A percentile compares a stretch with the other conserved stretches of the same genome.
These are phyloP conservation scores for Beaufortia kweichowensis DNA, from an alignment of 2,113 vertebrate genomes.

Conservation along the genomic window DNA sequence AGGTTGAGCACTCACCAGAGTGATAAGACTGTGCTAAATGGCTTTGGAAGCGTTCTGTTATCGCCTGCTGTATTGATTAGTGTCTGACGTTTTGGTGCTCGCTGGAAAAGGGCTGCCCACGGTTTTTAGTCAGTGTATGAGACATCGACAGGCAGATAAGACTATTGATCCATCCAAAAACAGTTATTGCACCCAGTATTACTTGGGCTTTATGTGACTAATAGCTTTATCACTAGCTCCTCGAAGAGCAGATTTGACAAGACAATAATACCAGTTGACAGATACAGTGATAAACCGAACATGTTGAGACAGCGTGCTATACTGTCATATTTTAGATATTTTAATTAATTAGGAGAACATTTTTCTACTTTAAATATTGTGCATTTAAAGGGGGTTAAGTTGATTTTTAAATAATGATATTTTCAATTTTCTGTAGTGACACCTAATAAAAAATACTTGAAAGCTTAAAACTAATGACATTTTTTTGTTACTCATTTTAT, in stretches of 20 bases:
- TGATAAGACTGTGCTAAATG: slow-evolving; percentile 72
- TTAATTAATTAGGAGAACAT: neutral
- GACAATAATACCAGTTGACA: slow-evolving; percentile 28
- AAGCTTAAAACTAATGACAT: too few species aligned
- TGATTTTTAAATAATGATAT: too few species aligned
- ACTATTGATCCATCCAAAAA: slow-evolving; percentile 73
- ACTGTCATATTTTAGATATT: neutral
- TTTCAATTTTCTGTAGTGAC: too few species aligned
- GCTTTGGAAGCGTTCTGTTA: slow-evolving; percentile 76
- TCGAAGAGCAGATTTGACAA: slow-evolving; percentile 41
- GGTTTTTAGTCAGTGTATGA: slow-evolving; percentile 66
- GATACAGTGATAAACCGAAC: slow-evolving; percentile 9
- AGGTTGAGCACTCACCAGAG: slow-evolving; percentile 65
- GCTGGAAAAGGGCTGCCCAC: slow-evolving; percentile 66
- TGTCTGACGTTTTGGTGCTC: slow-evolving; percentile 62
- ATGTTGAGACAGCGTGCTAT: neutral
- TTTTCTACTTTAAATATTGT: neutral
- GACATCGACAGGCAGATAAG: slow-evolving; percentile 79
- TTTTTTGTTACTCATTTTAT: too few species aligned
- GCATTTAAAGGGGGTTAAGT: too few species aligned
- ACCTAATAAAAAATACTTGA: too few species aligned
- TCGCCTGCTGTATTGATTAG: slow-evolving; percentile 74
- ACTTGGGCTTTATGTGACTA: slow-evolving; percentile 55
- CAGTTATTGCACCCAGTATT: slow-evolving; percentile 67
- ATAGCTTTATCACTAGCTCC: slow-evolving; percentile 54